phyloP scores from a whole-genome alignment of 2,888 invertebrate species.

The Metalampra italica region DNA sequence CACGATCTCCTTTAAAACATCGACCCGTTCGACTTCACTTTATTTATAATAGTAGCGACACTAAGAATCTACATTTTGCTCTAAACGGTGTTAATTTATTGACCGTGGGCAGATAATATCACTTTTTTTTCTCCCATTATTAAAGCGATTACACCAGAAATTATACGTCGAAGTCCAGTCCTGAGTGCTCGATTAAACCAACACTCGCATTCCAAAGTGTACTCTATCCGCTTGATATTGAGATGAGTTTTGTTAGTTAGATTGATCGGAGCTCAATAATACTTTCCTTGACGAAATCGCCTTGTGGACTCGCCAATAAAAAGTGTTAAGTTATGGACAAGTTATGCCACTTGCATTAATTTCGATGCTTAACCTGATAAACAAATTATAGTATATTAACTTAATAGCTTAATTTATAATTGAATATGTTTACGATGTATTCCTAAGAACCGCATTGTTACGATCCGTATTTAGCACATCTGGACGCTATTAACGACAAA shows the following conservation, averaged over 20 bases:
- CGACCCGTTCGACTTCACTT: slow-evolving; percentile 52
- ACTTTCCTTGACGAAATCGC: slow-evolving; percentile 71
- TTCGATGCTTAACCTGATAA: slow-evolving; percentile 78
- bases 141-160: slow-evolving; percentile 78
- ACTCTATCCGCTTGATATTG: slow-evolving; percentile 29
- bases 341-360: slow-evolving; percentile 78
- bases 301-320: slow-evolving; percentile 75
- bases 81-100: slow-evolving; percentile 79
- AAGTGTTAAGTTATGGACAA: slow-evolving; percentile 76
- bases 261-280: slow-evolving; percentile 39
- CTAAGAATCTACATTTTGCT: slow-evolving; percentile 77
- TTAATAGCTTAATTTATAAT: slow-evolving; percentile 79
- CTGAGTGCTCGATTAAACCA: slow-evolving; percentile 46
- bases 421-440: slow-evolving; percentile 67
- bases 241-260: slow-evolving; percentile 30
- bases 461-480: slow-evolving; percentile 55
- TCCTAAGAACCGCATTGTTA: slow-evolving; percentile 69
- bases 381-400: slow-evolving; percentile 77
- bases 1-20: slow-evolving; percentile 54
- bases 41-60: slow-evolving; percentile 77
- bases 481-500: slow-evolving; percentile 54
- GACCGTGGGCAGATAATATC: slow-evolving; percentile 79
- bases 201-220: slow-evolving; percentile 20
- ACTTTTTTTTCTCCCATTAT: slow-evolving; percentile 75
- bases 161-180: slow-evolving; percentile 71